A percentile compares a stretch with the other conserved stretches of the same genome.
Conservation (phyloP, 2,888 invertebrate genomes). For the Carpatolechia fugitivella region DNA sequence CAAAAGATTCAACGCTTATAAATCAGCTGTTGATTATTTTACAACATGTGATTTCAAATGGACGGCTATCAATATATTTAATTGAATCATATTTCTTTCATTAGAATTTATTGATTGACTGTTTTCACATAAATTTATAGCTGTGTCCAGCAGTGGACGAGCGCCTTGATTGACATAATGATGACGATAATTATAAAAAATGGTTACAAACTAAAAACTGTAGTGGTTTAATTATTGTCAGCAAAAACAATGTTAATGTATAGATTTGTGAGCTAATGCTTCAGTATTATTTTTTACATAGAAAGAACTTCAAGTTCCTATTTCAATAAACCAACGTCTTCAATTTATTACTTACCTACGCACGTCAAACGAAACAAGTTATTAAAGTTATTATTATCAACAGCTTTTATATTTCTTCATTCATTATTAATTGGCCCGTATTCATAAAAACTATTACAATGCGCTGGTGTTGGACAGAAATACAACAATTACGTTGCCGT, state of each 20-base stretch:
- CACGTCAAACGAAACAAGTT: slow-evolving; percentile 10
- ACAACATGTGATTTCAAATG: slow-evolving; percentile 9
- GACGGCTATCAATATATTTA: background rate
- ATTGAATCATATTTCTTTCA: background rate
- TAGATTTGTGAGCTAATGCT: too few relatives aligned
- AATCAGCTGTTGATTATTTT: slow-evolving; percentile 14
- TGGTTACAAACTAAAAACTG: too few relatives aligned
- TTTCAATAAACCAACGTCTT: slow-evolving; percentile 14
- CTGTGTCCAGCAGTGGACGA: too few relatives aligned
- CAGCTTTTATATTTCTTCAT: slow-evolving; percentile 17
- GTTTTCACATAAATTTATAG: background rate
- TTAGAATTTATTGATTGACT: background rate
- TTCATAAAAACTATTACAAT: slow-evolving; percentile 14
- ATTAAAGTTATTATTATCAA: slow-evolving; percentile 13
- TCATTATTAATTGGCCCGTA: slow-evolving; percentile 15
- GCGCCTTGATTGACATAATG: too few relatives aligned
- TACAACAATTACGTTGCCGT: background rate
- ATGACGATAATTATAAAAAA: too few relatives aligned
- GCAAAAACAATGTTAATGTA: too few relatives aligned
- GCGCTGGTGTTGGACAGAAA: background rate
- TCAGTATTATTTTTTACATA: too few relatives aligned
- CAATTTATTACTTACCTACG: slow-evolving; percentile 15
- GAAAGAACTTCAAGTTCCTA: slow-evolving; percentile 10
- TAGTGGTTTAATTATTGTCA: too few relatives aligned
- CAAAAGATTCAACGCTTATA: slow-evolving; percentile 18